Conservation (phyloP, 1,140 invertebrate genomes). For the Diplogasteroides magnus region DNA sequence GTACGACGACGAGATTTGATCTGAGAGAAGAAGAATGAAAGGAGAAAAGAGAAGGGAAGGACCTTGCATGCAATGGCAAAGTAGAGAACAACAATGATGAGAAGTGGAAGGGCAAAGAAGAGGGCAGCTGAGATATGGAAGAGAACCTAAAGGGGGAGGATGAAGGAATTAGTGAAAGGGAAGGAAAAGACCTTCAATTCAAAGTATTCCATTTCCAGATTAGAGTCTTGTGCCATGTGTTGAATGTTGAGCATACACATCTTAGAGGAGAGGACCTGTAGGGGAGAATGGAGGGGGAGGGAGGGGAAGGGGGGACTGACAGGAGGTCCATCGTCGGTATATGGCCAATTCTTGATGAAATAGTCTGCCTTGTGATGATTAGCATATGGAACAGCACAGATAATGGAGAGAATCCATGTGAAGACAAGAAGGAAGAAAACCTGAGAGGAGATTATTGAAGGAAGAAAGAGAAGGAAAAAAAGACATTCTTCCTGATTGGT, state of each 20-base stretch:
- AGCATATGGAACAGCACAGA: slow-evolving; percentile 23
- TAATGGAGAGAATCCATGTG: slow-evolving; percentile 26
- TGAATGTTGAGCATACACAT: slow-evolving; percentile 28
- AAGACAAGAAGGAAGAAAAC: slow-evolving; percentile 9
- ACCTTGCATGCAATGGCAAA: slow-evolving; percentile 19
- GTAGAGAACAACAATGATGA: slow-evolving; percentile 24
- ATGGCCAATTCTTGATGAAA: slow-evolving; percentile 23
- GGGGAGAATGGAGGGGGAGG: neutral
- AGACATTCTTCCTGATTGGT: slow-evolving; percentile 13
- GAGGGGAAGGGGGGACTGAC: slow-evolving; percentile 1
- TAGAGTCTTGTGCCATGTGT: neutral
- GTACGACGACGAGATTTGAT: neutral
- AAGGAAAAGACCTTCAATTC: neutral
- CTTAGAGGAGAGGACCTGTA: slow-evolving; percentile 17
- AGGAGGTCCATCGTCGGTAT: slow-evolving; percentile 12
- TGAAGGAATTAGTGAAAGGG: neutral
- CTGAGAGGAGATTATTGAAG: neutral
- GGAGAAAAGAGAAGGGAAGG: neutral
- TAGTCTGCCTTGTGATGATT: slow-evolving; percentile 28
- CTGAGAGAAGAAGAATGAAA: neutral
- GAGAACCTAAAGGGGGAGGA: slow-evolving; percentile 11
- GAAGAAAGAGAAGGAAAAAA: neutral
- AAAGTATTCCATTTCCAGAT: neutral
- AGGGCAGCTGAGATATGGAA: slow-evolving; percentile 30
- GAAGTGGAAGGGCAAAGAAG: slow-evolving; percentile 26